Conservation (phyloP, 2,113 vertebrate genomes). For the Thoracochromis brauschi region DNA sequence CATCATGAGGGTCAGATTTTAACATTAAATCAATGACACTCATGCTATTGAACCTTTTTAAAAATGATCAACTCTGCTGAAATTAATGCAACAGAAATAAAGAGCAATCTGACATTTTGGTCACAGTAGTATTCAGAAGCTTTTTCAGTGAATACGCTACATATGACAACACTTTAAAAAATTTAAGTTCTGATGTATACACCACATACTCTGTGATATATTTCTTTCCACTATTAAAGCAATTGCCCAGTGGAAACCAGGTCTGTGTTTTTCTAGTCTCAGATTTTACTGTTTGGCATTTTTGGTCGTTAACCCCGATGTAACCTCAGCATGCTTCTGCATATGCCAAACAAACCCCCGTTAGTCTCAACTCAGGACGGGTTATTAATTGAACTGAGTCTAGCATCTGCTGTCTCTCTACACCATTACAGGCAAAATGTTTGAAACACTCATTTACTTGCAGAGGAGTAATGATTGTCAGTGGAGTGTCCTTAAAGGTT, state of each 20-base stretch:
- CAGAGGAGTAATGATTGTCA: conserved; percentile 50
- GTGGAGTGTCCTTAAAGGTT: not conserved
- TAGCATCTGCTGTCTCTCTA: not conserved
- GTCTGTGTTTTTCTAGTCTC: not conserved
- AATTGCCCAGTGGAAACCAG: not conserved
- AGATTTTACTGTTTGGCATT: conserved; percentile 8
- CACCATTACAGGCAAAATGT: not conserved
- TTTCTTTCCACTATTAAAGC: not conserved
- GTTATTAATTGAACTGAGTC: conserved; percentile 4
- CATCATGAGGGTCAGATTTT: not conserved
- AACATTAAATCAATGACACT: not conserved
- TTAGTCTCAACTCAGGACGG: not conserved
- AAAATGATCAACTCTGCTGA: not conserved
- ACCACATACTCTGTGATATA: not conserved
- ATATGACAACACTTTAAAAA: not conserved
- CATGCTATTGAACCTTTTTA: not conserved
- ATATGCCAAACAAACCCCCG: not conserved
- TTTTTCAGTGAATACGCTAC: not conserved
- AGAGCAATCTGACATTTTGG: not conserved
- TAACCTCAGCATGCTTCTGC: not conserved
- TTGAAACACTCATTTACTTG: conserved; percentile 33
- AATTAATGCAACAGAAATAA: not conserved
- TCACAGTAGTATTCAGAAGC: not conserved
- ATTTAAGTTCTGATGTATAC: not conserved
- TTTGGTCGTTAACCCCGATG: conserved; percentile 12